Percentiles rank a stretch among this genome's conserved stretches.
These are phyloP conservation scores for Salvelinus alpinus DNA, from an alignment of 2,113 vertebrate genomes.

Conservation along the genomic window DNA sequence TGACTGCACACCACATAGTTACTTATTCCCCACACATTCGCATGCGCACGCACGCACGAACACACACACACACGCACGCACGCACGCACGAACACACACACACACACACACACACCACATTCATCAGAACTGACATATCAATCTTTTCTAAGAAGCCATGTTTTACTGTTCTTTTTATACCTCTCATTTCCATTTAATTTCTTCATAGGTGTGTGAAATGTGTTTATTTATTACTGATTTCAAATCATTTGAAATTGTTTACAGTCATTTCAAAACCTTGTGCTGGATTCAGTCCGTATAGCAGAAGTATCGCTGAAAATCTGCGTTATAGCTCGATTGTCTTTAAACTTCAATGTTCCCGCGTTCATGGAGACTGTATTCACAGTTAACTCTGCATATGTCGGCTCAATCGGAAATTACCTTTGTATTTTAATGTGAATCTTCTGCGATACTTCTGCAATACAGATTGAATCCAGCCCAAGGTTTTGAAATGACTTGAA, in stretches of 20 bases:
- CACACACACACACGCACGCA: no score
- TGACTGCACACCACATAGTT: background rate
- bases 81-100: no score
- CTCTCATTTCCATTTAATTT: constrained; percentile 4
- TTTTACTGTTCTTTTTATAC: background rate
- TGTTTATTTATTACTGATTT: background rate
- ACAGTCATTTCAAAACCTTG: constrained; percentile 38
- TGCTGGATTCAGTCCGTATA: no score
- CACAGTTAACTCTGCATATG: no score
- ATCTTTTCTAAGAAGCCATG: background rate
- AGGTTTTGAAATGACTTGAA: no score
- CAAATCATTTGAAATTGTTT: background rate
- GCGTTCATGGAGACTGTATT: background rate
- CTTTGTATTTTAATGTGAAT: no score
- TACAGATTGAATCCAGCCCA: no score
- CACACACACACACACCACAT: background rate
- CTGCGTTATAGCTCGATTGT: background rate
- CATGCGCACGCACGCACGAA: constrained; percentile 8
- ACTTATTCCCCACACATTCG: background rate
- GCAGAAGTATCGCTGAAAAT: no score
- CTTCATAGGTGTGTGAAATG: background rate
- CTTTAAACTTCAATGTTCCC: background rate
- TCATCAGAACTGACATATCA: no score
- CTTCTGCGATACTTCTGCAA: no score
- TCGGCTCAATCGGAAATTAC: no score